phyloP scores from a whole-genome alignment of 2,888 invertebrate species.

The Scrobipalpa atriplicella region DNA sequence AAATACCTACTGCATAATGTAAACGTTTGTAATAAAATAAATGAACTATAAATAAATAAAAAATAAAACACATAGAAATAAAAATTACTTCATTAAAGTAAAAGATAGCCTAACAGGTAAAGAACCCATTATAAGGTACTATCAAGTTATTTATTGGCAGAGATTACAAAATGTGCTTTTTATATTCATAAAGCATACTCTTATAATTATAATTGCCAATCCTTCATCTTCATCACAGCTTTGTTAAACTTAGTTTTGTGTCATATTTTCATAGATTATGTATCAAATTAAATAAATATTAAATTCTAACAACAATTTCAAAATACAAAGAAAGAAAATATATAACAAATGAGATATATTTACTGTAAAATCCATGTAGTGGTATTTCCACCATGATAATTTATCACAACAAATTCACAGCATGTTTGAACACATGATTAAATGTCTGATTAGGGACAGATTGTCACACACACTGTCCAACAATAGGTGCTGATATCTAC shows the following conservation, averaged over 20 bases:
- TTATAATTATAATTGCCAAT: too few species aligned
- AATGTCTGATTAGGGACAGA: slow-evolving; percentile 27
- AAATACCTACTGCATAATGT: too few species aligned
- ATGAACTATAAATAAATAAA: too few species aligned
- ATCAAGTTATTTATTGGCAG: background rate
- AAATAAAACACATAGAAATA: background rate
- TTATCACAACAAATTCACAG: slow-evolving; percentile 11
- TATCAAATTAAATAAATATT: too few species aligned
- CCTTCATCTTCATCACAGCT: too few species aligned
- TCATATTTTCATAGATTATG: too few species aligned
- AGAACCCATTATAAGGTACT: background rate
- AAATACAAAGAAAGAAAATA: slow-evolving; percentile 1
- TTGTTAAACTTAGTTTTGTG: too few species aligned
- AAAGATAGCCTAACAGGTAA: background rate
- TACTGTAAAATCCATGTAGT: slow-evolving; percentile 39
- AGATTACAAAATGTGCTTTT: too few species aligned
- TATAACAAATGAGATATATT: slow-evolving; percentile 28
- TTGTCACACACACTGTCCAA: slow-evolving; percentile 23
- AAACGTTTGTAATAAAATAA: too few species aligned
- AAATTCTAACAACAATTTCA: background rate
- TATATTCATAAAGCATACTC: too few species aligned
- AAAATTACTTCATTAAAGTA: background rate
- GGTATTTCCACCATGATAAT: slow-evolving; percentile 40
- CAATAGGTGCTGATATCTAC: slow-evolving; percentile 19
- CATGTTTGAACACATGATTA: slow-evolving; percentile 21